Evolutionary conservation across 2,888 invertebrate species (phyloP).

Genomic region (Rhagophthalmus giganteus): DNA sequence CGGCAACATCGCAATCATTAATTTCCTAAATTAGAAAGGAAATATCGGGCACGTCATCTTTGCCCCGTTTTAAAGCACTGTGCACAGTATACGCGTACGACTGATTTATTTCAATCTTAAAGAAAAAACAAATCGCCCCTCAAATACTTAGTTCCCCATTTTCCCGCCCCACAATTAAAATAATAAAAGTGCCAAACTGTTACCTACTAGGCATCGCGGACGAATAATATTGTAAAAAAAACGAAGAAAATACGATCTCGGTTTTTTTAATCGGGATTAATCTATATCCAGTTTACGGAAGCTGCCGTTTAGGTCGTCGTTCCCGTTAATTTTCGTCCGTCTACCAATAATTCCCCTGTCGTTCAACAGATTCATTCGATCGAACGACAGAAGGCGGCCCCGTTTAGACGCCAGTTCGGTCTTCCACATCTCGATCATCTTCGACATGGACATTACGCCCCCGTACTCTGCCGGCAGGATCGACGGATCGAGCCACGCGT

Average conservation of each 20-base stretch:
- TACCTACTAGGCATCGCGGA: not conserved
- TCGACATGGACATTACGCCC: conserved; percentile 68
- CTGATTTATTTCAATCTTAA: no score
- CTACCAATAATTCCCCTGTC: conserved; percentile 62
- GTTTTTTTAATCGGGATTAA: conserved; percentile 35
- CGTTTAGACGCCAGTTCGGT: conserved; percentile 64
- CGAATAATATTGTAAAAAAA: not conserved
- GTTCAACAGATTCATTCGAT: conserved; percentile 67
- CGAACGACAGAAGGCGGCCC: conserved; percentile 62
- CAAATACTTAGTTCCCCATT: no score
- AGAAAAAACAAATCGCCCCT: no score
- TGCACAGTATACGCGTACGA: no score
- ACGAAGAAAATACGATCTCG: no score
- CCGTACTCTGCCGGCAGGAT: conserved; percentile 75
- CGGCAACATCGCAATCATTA: no score
- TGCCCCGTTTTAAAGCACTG: no score
- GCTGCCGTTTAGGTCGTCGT: conserved; percentile 58
- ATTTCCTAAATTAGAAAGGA: no score
- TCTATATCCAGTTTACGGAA: conserved; percentile 73
- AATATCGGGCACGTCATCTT: no score
- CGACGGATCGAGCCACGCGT: conserved; percentile 61
- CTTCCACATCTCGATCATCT: conserved; percentile 73
- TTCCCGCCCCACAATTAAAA: no score
- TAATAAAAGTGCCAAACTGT: not conserved
- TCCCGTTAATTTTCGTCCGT: conserved; percentile 23